These are phyloP conservation scores for Channa striata DNA, from an alignment of 2,797 vertebrate genomes.

Conservation along the genomic window DNA sequence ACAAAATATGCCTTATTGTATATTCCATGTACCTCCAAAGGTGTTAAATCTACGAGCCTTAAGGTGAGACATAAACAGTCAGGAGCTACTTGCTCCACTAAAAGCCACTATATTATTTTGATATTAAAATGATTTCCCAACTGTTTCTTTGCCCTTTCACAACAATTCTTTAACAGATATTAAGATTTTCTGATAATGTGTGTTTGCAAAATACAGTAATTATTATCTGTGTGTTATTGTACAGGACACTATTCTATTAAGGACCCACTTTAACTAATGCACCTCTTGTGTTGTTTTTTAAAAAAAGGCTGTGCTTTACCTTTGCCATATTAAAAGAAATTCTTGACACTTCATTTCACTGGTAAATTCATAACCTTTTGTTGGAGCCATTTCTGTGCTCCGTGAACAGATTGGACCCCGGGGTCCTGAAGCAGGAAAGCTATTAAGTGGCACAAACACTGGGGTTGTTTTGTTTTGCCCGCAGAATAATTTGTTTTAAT, in stretches of 20 bases:
- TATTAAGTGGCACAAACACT: constrained; percentile 68
- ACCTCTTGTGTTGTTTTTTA: constrained; percentile 35
- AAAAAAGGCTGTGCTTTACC: constrained; percentile 65
- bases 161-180: no score
- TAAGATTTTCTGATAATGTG: not conserved
- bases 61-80: no score
- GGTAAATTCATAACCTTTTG: constrained; percentile 59
- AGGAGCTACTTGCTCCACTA: not conserved
- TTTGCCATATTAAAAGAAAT: constrained; percentile 54
- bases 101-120: not conserved
- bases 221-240: not conserved
- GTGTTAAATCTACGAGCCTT: not conserved
- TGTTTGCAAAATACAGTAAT: no score
- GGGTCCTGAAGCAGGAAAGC: constrained; percentile 53
- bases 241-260: constrained; percentile 16
- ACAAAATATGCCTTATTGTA: no score
- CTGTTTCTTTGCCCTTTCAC: not conserved
- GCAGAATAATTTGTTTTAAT: constrained; percentile 71
- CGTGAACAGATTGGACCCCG: constrained; percentile 40
- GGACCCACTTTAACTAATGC: not conserved
- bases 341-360: constrained; percentile 50
- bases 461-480: constrained; percentile 63
- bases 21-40: no score
- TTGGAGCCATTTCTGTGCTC: constrained; percentile 54
- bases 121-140: not conserved